Evolutionary conservation across 1,140 invertebrate genomes (phyloP).

Genomic region (Nasonia giraulti): DNA sequence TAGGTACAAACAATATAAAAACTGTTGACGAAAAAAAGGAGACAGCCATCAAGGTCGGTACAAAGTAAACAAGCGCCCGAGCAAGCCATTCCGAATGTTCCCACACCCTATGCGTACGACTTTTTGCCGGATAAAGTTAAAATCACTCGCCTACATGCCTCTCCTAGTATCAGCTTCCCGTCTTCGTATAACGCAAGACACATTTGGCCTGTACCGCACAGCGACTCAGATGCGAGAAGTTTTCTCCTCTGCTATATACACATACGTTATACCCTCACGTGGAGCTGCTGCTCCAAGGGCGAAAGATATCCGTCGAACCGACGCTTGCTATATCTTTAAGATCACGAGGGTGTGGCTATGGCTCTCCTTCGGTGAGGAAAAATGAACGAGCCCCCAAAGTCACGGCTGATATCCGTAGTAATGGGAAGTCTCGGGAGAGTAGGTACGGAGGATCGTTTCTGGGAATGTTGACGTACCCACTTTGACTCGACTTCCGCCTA

Average conservation of each 20-base stretch:
- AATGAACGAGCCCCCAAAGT: background rate
- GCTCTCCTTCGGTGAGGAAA: background rate
- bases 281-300: background rate
- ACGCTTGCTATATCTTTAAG: background rate
- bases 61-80: background rate
- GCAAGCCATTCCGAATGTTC: too few species aligned
- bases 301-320: background rate
- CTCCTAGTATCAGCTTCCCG: background rate
- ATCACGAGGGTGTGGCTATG: background rate
- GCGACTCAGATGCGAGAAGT: background rate
- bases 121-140: background rate
- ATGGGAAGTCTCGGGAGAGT: too few species aligned
- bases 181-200: too few species aligned
- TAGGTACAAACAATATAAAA: background rate
- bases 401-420: too few species aligned
- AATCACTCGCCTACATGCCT: background rate
- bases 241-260: background rate
- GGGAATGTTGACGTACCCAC: background rate
- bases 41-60: background rate
- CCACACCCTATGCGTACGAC: too few species aligned
- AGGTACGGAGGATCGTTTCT: background rate
- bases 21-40: background rate
- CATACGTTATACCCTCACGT: background rate
- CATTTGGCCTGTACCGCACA: background rate
- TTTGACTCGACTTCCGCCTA: background rate